Evolutionary conservation across 2,888 invertebrate species (phyloP).

Genomic region (Perithous albicinctus): DNA sequence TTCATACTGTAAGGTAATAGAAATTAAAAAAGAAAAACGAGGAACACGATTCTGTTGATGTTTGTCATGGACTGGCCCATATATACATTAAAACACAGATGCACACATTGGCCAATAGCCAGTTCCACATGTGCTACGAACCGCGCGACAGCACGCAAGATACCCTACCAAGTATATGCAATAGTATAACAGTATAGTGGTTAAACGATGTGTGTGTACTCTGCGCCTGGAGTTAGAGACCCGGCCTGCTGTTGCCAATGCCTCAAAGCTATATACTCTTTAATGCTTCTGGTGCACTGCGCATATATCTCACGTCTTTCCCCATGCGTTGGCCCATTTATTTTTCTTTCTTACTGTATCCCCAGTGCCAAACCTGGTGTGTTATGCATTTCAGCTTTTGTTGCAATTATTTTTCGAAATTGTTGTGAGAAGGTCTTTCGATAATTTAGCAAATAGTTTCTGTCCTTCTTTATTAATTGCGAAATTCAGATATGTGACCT

Average conservation of each 20-base stretch:
- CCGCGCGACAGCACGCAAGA: conserved; percentile 2
- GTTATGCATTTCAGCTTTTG: conserved; percentile 5
- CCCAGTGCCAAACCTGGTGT: neutral
- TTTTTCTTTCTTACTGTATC: too few relatives aligned
- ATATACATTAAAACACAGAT: neutral
- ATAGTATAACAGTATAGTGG: neutral
- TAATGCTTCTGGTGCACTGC: conserved; percentile 17
- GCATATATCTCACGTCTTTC: conserved; percentile 12
- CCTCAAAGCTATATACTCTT: neutral
- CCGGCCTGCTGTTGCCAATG: conserved; percentile 3
- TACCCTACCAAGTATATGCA: neutral
- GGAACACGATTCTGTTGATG: too few relatives aligned
- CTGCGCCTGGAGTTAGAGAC: conserved; percentile 5
- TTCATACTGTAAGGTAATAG: too few relatives aligned
- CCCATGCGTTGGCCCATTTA: conserved; percentile 39
- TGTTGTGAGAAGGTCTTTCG: too few relatives aligned
- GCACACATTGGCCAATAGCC: conserved; percentile 18
- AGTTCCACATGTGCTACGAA: conserved; percentile 17
- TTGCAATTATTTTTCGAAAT: too few relatives aligned
- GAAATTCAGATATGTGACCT: too few relatives aligned
- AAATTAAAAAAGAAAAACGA: too few relatives aligned
- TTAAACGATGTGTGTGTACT: neutral
- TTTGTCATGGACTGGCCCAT: too few relatives aligned
- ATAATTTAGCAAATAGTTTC: too few relatives aligned
- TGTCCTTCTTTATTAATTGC: too few relatives aligned